These are phyloP conservation scores for Carcharodon carcharias DNA, from an alignment of 2,797 vertebrate genomes.

Conservation along the genomic window DNA sequence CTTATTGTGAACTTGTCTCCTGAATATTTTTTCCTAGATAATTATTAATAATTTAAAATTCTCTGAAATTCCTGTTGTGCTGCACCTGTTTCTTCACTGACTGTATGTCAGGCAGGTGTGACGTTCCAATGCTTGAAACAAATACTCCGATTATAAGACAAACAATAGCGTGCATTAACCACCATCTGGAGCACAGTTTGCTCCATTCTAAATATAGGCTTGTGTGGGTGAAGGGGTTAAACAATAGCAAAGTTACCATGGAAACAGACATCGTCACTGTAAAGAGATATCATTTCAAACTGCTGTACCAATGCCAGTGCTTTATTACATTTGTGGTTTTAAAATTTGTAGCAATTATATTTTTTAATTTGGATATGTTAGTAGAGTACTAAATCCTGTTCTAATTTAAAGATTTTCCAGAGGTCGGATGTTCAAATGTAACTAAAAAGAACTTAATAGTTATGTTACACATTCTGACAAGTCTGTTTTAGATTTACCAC, in stretches of 20 bases:
- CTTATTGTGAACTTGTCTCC: not conserved
- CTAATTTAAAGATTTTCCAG: not conserved
- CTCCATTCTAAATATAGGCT: slow-evolving; percentile 18
- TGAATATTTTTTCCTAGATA: not conserved
- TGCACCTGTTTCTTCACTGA: not conserved
- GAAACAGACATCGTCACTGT: not conserved
- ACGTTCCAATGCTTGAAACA: not conserved
- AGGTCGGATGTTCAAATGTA: not conserved
- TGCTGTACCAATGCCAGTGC: not conserved
- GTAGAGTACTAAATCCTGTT: not conserved
- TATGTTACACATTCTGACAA: not conserved
- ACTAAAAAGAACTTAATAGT: not conserved
- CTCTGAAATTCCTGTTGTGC: not conserved
- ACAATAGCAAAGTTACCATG: slow-evolving; percentile 25
- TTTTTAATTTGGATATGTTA: not conserved
- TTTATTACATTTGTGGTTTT: not conserved
- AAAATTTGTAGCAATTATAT: not conserved
- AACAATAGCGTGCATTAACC: not conserved
- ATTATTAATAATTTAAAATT: slow-evolving; percentile 6
- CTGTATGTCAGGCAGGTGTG: not conserved
- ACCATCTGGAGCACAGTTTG: not conserved
- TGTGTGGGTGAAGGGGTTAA: slow-evolving; percentile 35
- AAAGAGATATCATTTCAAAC: not conserved
- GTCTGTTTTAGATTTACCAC: not conserved
- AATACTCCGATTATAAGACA: not conserved